Percentiles rank a stretch among this genome's conserved stretches.
These are phyloP conservation scores for Melieria picta DNA, from an alignment of 2,888 invertebrate species.

Conservation along the genomic window DNA sequence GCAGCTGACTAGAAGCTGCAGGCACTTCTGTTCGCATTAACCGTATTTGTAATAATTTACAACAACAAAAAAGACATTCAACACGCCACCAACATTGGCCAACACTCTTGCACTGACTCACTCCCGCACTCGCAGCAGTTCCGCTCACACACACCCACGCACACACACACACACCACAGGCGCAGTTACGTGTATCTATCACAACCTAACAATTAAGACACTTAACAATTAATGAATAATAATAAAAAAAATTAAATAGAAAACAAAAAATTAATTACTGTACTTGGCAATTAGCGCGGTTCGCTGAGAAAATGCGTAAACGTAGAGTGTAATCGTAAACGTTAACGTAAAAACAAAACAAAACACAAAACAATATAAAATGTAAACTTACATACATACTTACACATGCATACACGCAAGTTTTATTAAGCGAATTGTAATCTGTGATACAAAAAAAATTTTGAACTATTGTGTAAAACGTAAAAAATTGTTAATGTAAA, in stretches of 20 bases:
- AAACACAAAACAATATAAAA: constrained; percentile 11
- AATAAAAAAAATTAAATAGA: constrained; percentile 19
- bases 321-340: not conserved
- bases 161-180: no score
- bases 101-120: no score
- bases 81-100: no score
- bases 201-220: constrained; percentile 19
- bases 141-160: no score
- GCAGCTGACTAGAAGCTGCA: no score
- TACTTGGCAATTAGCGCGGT: constrained; percentile 8
- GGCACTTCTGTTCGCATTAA: no score
- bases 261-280: constrained; percentile 10
- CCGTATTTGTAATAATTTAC: no score
- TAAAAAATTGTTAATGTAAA: constrained; percentile 16
- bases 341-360: not conserved
- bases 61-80: no score
- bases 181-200: not conserved
- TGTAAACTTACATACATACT: not conserved
- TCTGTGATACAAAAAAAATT: constrained; percentile 35
- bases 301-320: not conserved
- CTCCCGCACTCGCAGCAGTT: no score
- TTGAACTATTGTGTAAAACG: constrained; percentile 17
- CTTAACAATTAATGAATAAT: constrained; percentile 15
- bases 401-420: not conserved
- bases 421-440: constrained; percentile 34